These are phyloP conservation scores for Girardinichthys multiradiatus DNA, from an alignment of 2,113 vertebrate species.

Conservation along the genomic window DNA sequence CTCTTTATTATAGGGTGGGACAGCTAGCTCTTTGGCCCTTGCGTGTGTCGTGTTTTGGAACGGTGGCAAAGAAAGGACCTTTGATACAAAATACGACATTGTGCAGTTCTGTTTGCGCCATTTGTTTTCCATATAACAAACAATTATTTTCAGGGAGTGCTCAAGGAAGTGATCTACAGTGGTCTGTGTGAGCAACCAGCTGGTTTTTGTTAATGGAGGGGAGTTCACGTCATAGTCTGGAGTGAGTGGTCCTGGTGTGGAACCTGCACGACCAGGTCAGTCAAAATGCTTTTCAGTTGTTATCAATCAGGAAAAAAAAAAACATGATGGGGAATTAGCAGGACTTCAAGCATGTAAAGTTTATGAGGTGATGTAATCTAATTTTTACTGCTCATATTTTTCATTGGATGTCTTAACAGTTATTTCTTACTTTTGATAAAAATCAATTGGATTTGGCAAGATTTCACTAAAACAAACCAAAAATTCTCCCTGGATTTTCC, in stretches of 20 bases:
- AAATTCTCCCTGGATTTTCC: constrained; percentile 25
- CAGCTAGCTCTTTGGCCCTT: constrained; percentile 20
- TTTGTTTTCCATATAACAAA: constrained; percentile 66
- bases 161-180: constrained; percentile 29
- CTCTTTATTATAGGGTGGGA: constrained; percentile 62
- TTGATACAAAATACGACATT: constrained; percentile 41
- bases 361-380: neutral
- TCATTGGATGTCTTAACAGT: constrained; percentile 14
- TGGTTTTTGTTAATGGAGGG: constrained; percentile 42
- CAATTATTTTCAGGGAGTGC: constrained; percentile 50
- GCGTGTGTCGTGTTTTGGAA: constrained; percentile 49
- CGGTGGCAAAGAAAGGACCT: constrained; percentile 28
- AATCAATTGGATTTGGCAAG: constrained; percentile 10
- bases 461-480: constrained; percentile 13
- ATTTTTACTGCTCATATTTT: neutral
- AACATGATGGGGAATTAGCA: constrained; percentile 3
- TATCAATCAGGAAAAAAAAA: neutral
- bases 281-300: constrained; percentile 5
- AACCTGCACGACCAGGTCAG: constrained; percentile 41
- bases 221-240: constrained; percentile 25
- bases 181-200: constrained; percentile 34
- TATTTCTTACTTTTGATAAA: constrained; percentile 28
- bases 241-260: constrained; percentile 37
- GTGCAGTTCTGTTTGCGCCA: constrained; percentile 32
- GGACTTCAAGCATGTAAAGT: neutral